Base-by-base conservation (phyloP, 2,113 vertebrate genomes). In the Zosterops japonicus region DNA sequence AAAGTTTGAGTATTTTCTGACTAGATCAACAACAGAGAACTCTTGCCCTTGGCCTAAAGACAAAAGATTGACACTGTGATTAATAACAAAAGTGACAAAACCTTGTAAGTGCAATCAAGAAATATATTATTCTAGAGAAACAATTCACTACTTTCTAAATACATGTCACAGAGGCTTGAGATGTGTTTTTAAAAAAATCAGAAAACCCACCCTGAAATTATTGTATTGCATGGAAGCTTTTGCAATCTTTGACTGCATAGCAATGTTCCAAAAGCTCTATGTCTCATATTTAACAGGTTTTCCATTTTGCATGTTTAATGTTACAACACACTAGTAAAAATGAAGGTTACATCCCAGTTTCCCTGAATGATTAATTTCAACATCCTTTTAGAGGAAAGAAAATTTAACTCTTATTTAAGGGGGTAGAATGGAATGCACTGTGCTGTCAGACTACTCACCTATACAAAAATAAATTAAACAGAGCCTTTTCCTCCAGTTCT, bases 11-110 rank as follows among this genome's bases (percentile, higher is more conserved):
- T 97, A 93, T 96, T 88, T 98, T 97, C 96, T 96, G 97, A 98
- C 98, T 98, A 98, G 98, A 98, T 98, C 97, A 98, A 98, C 98
- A 97, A 97, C 88, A 72, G 97, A 97, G 97, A 98, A 97, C 93
- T 97, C 97, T 96, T 96, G 98, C 98, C 98, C 98, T 98, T 98
- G 97, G 98, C 98, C 98, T 98, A 97, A 98, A 98, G 97, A 98
- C 98, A 98, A 97, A 97, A 97, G 97, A 98, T 78, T 98, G 97
- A 98, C 97, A 98, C 94, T 98, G 96, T 98, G 98, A 99, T 98
- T 99, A 98, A 99, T 98, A 98, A 98, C 97, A 98, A 94, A 98
- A 98, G 98, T 98, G 98, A 98, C 97, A 98, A 98, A 98, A 98
- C 95, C 97, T 98, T 97, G 95, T 98, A 98, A 98, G 98, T 98